These are phyloP conservation scores for Esox lucius DNA, from an alignment of 2,797 vertebrate species.

Conservation along the genomic window DNA sequence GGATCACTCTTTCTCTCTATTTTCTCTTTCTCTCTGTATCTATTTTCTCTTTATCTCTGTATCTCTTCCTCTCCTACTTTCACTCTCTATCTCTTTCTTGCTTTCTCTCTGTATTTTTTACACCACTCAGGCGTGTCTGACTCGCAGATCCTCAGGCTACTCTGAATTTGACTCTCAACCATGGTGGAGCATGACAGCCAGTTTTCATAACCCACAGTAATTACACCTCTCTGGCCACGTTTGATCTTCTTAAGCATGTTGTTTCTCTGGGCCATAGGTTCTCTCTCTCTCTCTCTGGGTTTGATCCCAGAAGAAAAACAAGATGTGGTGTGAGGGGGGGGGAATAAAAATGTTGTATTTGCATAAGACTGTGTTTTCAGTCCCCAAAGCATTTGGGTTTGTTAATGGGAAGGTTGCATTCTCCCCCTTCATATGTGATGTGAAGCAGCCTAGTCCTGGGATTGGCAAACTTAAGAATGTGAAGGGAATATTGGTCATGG, in stretches of 20 bases:
- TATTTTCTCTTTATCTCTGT: slow-evolving; percentile 33
- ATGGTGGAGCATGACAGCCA: slow-evolving; percentile 42
- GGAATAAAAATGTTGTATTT: slow-evolving; percentile 42
- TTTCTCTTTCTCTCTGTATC: slow-evolving; percentile 3
- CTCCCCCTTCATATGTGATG: slow-evolving; percentile 56
- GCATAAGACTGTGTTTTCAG: not conserved
- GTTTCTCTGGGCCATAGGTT: slow-evolving; percentile 40
- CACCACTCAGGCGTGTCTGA: slow-evolving; percentile 46
- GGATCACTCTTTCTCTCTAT: not conserved
- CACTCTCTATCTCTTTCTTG: no score
- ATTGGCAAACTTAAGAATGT: no score
- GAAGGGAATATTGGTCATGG: no score
- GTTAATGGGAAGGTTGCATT: slow-evolving; percentile 56
- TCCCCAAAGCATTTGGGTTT: not conserved
- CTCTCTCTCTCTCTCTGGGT: slow-evolving; percentile 26
- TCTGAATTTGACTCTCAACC: slow-evolving; percentile 41
- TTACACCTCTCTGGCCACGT: slow-evolving; percentile 54
- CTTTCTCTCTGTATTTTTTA: slow-evolving; percentile 19
- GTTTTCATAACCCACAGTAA: slow-evolving; percentile 54
- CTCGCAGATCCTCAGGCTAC: slow-evolving; percentile 50
- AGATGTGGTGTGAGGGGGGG: slow-evolving; percentile 33
- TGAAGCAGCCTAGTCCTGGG: slow-evolving; percentile 50
- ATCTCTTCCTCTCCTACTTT: not conserved
- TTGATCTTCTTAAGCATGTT: slow-evolving; percentile 48
- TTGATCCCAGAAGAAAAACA: slow-evolving; percentile 31